phyloP scores from a whole-genome alignment of 1,140 invertebrate genomes.

The Heliconius melpomene region DNA sequence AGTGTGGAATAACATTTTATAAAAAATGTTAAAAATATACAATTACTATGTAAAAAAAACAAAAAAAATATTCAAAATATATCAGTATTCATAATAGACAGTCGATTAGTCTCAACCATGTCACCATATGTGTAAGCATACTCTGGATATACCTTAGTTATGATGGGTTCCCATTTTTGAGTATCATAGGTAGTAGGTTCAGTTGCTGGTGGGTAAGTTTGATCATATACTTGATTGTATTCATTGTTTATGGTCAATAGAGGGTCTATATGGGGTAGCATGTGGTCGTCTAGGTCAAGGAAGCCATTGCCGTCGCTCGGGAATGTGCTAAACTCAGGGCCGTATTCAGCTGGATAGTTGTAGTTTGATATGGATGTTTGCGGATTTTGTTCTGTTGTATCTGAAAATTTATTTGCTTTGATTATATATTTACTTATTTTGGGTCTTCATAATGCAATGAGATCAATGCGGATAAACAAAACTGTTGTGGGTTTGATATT shows the following conservation, averaged over 20 bases:
- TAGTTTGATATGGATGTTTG: background rate
- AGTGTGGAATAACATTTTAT: slow-evolving; percentile 42
- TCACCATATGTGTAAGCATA: slow-evolving; percentile 45
- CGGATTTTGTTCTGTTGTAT: slow-evolving; percentile 21
- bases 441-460: too few relatives aligned
- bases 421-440: too few relatives aligned
- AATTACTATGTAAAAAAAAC: too few relatives aligned
- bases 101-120: slow-evolving; percentile 41
- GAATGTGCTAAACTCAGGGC: slow-evolving; percentile 59
- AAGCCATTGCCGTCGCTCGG: slow-evolving; percentile 32
- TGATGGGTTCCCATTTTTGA: slow-evolving; percentile 52
- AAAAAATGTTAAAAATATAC: slow-evolving; percentile 57
- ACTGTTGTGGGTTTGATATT: too few relatives aligned
- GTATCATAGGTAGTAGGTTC: slow-evolving; percentile 20
- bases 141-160: slow-evolving; percentile 49
- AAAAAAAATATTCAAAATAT: slow-evolving; percentile 51
- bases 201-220: slow-evolving; percentile 9
- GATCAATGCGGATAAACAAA: too few relatives aligned
- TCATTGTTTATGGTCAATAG: slow-evolving; percentile 53
- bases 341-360: slow-evolving; percentile 58
- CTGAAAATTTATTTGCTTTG: slow-evolving; percentile 14
- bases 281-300: slow-evolving; percentile 58
- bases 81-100: slow-evolving; percentile 56
- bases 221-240: slow-evolving; percentile 16
- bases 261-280: slow-evolving; percentile 69